Base-by-base conservation (phyloP, 2,113 vertebrate genomes). In the Ctenomys sociabilis region DNA sequence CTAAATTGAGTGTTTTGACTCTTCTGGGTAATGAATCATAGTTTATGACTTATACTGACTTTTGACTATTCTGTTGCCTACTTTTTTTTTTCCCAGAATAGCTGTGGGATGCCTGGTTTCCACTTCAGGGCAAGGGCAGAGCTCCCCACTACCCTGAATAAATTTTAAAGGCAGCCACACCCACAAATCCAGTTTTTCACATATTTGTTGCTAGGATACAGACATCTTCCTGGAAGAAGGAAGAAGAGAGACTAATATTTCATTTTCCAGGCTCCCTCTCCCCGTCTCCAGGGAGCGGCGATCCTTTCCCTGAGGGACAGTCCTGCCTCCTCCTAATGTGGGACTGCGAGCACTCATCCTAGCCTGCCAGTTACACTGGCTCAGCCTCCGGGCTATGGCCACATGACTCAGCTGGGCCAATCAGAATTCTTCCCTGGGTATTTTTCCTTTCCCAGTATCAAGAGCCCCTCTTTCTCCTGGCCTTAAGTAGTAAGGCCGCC, bases 401-500 rank as follows among this genome's bases (percentile, higher is more conserved):
- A 77, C 0, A 5, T 72, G 66, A 87, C 52, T 30, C 4, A 2
- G 21, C 14, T 49, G 16, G 32, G 40, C 75, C 86, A 77, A 73
- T 96, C 66, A 82, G 73, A 92, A 68, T 66, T 90, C 82, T 93
- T 83, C 72, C 73, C 85, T 77, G 59, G 83, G 66, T 64, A 13
- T 26, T 75, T 54, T 43, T 81, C 64, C 75, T 96, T 57, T 28
- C 72, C 80, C 54, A 54, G 37, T 43, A 35, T 49, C 28, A 43
- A 45, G 72, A 73, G 7, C 0, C 19, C 3, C 21, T 16, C 66
- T 82, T 73, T 83, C 40, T 59, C 81, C 45, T 80, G 66, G 5
- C 14, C 43, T 61, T 21, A 4, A 49, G 49, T 16, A 24, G 21
- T 52, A 37, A 35, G n/a, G 24, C 59, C 57, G 9, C 43, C 49